Base-by-base conservation (phyloP, 2,113 vertebrate species). In the Cyprinodon brontotheroides region DNA sequence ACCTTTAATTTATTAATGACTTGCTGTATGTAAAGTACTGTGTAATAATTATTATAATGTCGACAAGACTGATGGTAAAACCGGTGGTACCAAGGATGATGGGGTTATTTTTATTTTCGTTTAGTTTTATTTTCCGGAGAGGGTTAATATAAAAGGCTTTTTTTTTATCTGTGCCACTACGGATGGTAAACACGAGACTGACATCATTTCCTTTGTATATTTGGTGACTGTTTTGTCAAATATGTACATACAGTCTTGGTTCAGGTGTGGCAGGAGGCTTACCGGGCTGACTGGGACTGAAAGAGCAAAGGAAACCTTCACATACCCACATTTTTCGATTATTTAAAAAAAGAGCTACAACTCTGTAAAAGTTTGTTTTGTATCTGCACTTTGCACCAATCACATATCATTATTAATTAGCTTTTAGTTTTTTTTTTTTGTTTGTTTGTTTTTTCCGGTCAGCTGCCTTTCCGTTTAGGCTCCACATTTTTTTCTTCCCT, bases 171-270 rank as follows among this genome's bases (percentile, higher is more conserved):
- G 85, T 74, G 75, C 85, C 87, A 88, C 81, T 90, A 17, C 70
- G 76, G 83, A 90, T 57, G 86, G 91, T 89, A 89, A 94, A 94
- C 93, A 95, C 95, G 93, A 95, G 94, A 94, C 94, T 91, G 93
- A 94, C 93, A 93, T 95, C 94, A 95, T 94, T 96, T 97, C 94
- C 95, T 98, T 96, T 97, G 96, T 98, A 98, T 96, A 96, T 98
- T 98, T 96, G 95, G 96, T 98, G 96, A 96, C 95, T 93, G 96
- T 97, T 95, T 95, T 94, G 97, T 98, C 97, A 97, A 97, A 98
- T 96, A 96, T 98, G 98, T 98, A 98, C 96, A 98, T 98, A 98
- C 92, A 95, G 96, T 97, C 95, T 96, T 93, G 89, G 95, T 97
- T 96, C 96, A 95, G 95, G 87, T 95, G 95, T 94, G 96, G 95